A percentile compares a stretch with the other conserved stretches of the same genome.
phyloP scores from a whole-genome alignment of 2,797 vertebrate species.

The Leuciscus waleckii region DNA sequence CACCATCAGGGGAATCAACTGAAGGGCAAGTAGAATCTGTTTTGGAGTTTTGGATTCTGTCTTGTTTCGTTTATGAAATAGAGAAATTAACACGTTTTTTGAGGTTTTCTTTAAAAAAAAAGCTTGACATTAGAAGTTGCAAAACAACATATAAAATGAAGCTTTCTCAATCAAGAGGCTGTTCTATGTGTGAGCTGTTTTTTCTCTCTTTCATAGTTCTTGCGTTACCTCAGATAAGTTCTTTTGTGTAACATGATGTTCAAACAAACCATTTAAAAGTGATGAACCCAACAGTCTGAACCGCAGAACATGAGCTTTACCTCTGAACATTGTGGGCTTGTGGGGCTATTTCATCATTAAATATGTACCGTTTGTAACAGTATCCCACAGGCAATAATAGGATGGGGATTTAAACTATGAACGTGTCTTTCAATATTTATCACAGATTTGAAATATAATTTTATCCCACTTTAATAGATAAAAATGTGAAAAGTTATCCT shows the following conservation, averaged over 20 bases:
- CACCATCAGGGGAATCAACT: constrained; percentile 82
- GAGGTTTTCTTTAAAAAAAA: too few relatives aligned
- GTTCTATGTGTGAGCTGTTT: not conserved
- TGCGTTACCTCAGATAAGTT: constrained; percentile 53
- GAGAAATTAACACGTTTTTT: not conserved
- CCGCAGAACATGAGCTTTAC: constrained; percentile 61
- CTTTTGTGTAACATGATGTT: constrained; percentile 59
- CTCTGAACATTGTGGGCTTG: constrained; percentile 60
- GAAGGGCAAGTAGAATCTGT: constrained; percentile 76
- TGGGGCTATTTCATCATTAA: constrained; percentile 60
- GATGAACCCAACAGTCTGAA: constrained; percentile 61
- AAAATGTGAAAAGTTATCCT: constrained; percentile 54
- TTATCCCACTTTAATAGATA: constrained; percentile 58
- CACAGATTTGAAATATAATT: constrained; percentile 58
- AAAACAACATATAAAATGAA: not conserved
- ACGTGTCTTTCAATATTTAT: constrained; percentile 64
- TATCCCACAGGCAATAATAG: constrained; percentile 63
- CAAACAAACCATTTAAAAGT: constrained; percentile 60
- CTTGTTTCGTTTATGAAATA: constrained; percentile 16
- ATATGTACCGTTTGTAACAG: constrained; percentile 64
- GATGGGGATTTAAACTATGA: constrained; percentile 64
- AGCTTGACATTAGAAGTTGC: not conserved
- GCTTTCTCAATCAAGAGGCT: not conserved
- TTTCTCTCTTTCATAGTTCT: constrained; percentile 26
- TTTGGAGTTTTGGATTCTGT: constrained; percentile 47